Percentiles rank a stretch among this genome's conserved stretches.
Conservation (phyloP, 2,113 vertebrate species). For the Chinchilla lanigera region DNA sequence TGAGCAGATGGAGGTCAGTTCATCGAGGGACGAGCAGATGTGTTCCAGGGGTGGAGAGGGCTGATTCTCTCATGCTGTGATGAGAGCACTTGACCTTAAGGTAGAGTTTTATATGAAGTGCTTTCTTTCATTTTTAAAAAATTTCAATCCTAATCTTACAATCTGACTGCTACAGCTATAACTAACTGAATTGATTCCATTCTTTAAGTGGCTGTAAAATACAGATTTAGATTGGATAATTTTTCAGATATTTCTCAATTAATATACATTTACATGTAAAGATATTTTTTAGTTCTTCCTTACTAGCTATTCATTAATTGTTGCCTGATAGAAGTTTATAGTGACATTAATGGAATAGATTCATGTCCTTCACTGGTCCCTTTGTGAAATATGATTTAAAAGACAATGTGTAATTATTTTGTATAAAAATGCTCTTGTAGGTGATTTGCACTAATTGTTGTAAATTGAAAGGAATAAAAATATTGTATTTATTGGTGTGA, state of each 20-base stretch:
- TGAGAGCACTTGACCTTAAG: slow-evolving; percentile 68
- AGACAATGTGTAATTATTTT: slow-evolving; percentile 50
- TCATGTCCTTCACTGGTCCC: slow-evolving; percentile 42
- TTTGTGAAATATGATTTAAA: slow-evolving; percentile 40
- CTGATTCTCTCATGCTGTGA: slow-evolving; percentile 65
- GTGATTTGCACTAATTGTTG: slow-evolving; percentile 42
- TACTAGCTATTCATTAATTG: slow-evolving; percentile 28
- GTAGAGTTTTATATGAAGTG: slow-evolving; percentile 49
- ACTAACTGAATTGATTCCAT: background rate
- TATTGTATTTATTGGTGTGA: slow-evolving; percentile 60
- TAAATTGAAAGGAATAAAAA: slow-evolving; percentile 52
- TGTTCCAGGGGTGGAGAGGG: slow-evolving; percentile 77
- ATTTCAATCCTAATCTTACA: slow-evolving; percentile 59
- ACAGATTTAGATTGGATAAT: background rate
- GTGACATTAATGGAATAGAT: slow-evolving; percentile 38
- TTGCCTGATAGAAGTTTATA: background rate
- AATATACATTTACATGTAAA: background rate
- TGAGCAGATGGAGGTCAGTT: slow-evolving; percentile 84
- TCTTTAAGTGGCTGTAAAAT: slow-evolving; percentile 42
- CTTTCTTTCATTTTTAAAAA: slow-evolving; percentile 40
- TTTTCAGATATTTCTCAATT: slow-evolving; percentile 4
- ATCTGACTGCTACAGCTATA: slow-evolving; percentile 31
- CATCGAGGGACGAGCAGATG: slow-evolving; percentile 79
- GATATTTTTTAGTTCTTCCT: slow-evolving; percentile 11
- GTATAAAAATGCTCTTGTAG: slow-evolving; percentile 56